These are phyloP conservation scores for Salticus scenicus DNA, from an alignment of 2,888 invertebrate genomes.

Conservation along the genomic window DNA sequence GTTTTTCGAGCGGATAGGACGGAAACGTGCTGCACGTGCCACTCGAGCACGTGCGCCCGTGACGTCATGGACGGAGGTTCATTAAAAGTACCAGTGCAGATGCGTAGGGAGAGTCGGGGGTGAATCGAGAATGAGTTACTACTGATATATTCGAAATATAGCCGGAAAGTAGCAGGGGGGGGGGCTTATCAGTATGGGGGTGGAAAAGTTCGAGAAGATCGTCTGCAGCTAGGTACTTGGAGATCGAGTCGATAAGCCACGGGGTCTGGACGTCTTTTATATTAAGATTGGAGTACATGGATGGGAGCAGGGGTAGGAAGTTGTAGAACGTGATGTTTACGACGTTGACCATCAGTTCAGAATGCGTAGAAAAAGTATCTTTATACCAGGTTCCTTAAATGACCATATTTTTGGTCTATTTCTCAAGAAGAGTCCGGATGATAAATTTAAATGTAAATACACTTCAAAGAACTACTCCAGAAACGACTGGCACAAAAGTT, in stretches of 20 bases:
- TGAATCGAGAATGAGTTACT: not conserved
- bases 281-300: not conserved
- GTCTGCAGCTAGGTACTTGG: not conserved
- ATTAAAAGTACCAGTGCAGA: slow-evolving; percentile 8
- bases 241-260: slow-evolving; percentile 14
- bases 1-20: slow-evolving; percentile 1
- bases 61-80: slow-evolving; percentile 8
- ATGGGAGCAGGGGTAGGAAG: not conserved
- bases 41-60: slow-evolving; percentile 17
- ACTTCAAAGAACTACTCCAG: not conserved
- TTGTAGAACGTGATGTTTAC: slow-evolving; percentile 9
- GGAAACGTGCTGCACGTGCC: not conserved
- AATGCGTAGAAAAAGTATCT: not conserved
- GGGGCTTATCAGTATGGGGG: not conserved
- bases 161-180: not conserved
- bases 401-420: not conserved
- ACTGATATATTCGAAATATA: slow-evolving; percentile 8
- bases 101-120: not conserved
- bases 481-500: no score
- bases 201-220: not conserved
- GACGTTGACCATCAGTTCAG: not conserved
- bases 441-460: not conserved
- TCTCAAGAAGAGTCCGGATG: not conserved
- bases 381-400: not conserved
- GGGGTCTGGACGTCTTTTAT: slow-evolving; percentile 5